phyloP scores from a whole-genome alignment of 2,113 vertebrate genomes.

The Trochalopteron elliotii region DNA sequence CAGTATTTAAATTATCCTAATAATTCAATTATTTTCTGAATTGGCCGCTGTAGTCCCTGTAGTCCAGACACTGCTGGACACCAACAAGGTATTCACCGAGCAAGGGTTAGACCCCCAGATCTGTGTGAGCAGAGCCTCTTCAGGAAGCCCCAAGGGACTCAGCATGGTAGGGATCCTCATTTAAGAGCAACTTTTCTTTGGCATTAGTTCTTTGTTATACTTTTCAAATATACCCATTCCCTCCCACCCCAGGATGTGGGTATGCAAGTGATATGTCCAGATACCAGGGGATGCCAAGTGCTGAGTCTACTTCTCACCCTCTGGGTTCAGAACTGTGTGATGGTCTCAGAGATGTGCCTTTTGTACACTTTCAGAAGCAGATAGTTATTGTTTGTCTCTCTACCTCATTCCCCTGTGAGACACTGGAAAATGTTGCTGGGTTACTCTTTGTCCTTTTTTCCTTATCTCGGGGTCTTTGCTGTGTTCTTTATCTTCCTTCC shows the following conservation, averaged over 20 bases:
- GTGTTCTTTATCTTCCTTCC: not conserved
- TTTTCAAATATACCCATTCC: not conserved
- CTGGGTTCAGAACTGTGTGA: not conserved
- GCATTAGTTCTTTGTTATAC: not conserved
- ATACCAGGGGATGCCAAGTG: not conserved
- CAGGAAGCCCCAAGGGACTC: not conserved
- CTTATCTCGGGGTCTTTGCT: fast-evolving
- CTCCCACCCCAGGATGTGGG: too few species aligned
- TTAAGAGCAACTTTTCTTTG: not conserved
- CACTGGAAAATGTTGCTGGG: not conserved
- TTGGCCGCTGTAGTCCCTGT: not conserved
- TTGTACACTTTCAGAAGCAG: not conserved
- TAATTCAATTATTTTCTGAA: not conserved
- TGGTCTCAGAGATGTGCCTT: not conserved
- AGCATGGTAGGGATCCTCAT: not conserved
- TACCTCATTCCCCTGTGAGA: not conserved
- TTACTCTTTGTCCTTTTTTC: not conserved
- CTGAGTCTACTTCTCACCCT: not conserved
- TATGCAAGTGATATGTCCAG: not conserved
- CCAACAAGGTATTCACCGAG: not conserved
- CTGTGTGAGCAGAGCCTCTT: not conserved
- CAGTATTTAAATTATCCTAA: not conserved
- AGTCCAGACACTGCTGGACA: not conserved
- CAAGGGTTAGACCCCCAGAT: not conserved
- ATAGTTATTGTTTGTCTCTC: not conserved